Conservation (phyloP, 2,797 vertebrate genomes). For the Spinus pinus region DNA sequence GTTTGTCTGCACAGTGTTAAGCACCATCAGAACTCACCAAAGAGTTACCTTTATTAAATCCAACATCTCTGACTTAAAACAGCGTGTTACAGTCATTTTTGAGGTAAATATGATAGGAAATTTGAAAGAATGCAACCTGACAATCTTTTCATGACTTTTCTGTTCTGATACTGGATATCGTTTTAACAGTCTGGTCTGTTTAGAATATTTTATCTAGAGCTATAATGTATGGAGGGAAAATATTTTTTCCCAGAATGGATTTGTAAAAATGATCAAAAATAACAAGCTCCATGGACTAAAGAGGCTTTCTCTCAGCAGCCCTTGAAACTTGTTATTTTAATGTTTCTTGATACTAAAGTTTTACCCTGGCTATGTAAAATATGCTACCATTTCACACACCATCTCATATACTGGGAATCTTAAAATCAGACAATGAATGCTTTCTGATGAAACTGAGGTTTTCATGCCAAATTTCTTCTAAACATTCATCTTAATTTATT, state of each 20-base stretch:
- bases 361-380: neutral
- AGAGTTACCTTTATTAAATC: neutral
- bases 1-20: neutral
- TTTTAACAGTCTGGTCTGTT: neutral
- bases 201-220: neutral
- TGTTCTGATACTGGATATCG: neutral
- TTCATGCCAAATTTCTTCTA: neutral
- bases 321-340: neutral
- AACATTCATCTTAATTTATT: neutral
- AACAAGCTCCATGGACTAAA: neutral
- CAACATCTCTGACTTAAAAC: neutral
- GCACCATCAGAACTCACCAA: neutral
- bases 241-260: neutral
- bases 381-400: neutral
- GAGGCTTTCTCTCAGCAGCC: neutral
- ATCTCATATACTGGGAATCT: conserved; percentile 1
- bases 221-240: neutral
- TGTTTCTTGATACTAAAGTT: neutral
- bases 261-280: neutral
- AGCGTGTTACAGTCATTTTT: neutral
- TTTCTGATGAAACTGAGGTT: neutral
- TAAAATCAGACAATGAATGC: neutral
- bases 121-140: neutral
- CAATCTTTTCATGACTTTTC: neutral
- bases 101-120: neutral